These are phyloP conservation scores for Thamnophis sirtalis DNA, from an alignment of 2,113 vertebrate genomes.

Conservation along the genomic window DNA sequence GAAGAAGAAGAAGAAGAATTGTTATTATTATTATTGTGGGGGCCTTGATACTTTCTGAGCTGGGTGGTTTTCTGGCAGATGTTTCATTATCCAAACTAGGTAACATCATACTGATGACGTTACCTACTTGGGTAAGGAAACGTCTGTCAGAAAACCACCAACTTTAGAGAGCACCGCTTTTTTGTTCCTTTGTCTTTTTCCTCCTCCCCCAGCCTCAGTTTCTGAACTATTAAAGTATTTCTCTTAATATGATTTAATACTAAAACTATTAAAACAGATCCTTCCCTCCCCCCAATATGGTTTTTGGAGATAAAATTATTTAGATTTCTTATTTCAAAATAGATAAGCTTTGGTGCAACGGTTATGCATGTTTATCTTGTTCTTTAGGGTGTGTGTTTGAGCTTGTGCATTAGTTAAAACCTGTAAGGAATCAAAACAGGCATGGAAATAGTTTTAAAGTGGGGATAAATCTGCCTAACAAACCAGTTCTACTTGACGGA, in stretches of 20 bases:
- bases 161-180: neutral
- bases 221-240: neutral
- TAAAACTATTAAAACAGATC: neutral
- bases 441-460: neutral
- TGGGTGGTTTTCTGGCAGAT: no score
- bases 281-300: neutral
- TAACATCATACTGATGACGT: no score
- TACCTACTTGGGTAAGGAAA: neutral
- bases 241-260: neutral
- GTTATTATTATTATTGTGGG: no score
- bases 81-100: no score
- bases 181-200: neutral
- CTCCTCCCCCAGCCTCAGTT: neutral
- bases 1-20: no score
- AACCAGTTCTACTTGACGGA: neutral
- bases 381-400: neutral
- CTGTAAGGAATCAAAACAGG: neutral
- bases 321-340: neutral
- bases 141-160: neutral
- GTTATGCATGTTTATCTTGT: neutral
- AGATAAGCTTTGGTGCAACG: neutral
- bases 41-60: no score
- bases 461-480: neutral
- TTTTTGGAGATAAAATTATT: neutral
- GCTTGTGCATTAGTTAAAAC: neutral